Base-by-base conservation (phyloP, 2,888 invertebrate genomes). In the Drosophila nigritarsus region DNA sequence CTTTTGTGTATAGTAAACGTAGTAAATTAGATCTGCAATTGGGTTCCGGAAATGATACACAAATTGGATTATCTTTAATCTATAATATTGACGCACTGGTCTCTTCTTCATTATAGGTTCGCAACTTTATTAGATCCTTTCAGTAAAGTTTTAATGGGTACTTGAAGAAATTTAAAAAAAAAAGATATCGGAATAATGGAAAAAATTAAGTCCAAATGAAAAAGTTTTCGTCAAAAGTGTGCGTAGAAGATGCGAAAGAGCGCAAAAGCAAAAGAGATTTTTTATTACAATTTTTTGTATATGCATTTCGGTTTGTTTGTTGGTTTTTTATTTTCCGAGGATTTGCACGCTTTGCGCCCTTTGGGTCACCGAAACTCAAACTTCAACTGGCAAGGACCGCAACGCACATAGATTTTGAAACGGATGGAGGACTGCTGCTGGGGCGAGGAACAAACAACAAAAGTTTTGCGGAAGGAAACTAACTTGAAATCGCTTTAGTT, bases 401-500 rank as follows among this genome's bases (percentile, higher is more conserved):
- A 80, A 49, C 24, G 42, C 42, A 60, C 55, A 60, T 54, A 42
- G 24, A 66, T 66, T 49, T 32, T 9, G 13, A 27, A 69, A 62
- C 36, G 49, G 36, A 32, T 51, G 53, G 36, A 45, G 40, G 38
- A 29, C 29, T 40, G 50, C 36, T 50, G 55, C 15, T 11, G 58
- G 50, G n/a, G 5, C 5, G 51, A 36, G 49, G 56, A 66, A 55
- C 72, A 51, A 71, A 51, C 59, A 75, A 73, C 58, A 77, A 75
- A 76, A 75, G 65, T 48, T 75, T 65, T 56, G 59, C 55, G 67
- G 56, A 78, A 72, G 78, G 68, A 78, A 74, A 75, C 68, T 63
- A 82, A 80, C 87, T 87, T 73, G 59, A 87, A 89, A 85, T 84
- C 85, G 87, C 75, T 85, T 85, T 87, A 85, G 87, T 84, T 89